Evolutionary conservation across 2,888 invertebrate genomes (phyloP).

Genomic region (Ferdinandea cuprea): DNA sequence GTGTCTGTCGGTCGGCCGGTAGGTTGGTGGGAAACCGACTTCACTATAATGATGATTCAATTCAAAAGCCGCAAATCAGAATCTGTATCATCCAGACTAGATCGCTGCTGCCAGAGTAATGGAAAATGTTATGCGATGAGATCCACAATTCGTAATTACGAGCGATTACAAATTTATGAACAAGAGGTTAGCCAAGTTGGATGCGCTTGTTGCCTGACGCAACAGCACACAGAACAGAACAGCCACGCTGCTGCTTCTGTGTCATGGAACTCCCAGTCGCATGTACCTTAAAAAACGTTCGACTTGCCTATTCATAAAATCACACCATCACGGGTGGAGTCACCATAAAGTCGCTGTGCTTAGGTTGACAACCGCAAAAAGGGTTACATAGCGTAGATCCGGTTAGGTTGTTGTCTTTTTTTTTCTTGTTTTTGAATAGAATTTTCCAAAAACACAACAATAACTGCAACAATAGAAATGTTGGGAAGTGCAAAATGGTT

Average conservation of each 20-base stretch:
- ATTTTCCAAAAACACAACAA: constrained; percentile 48
- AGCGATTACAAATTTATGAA: constrained; percentile 68
- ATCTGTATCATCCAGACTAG: constrained; percentile 53
- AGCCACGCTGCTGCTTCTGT: constrained; percentile 23
- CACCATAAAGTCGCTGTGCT: constrained; percentile 23
- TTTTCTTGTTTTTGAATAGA: constrained; percentile 37
- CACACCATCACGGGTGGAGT: constrained; percentile 57
- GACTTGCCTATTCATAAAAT: constrained; percentile 39
- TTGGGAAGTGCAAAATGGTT: constrained; percentile 70
- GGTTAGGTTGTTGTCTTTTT: constrained; percentile 40
- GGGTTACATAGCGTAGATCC: constrained; percentile 68
- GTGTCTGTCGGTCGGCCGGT: constrained; percentile 1
- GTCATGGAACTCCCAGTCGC: constrained; percentile 57
- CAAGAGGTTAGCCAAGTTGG: constrained; percentile 56
- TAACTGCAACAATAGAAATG: constrained; percentile 40
- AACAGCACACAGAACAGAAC: constrained; percentile 3
- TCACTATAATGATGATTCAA: constrained; percentile 45
- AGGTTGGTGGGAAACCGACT: constrained; percentile 11
- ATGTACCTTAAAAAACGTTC: constrained; percentile 36
- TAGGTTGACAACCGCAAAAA: constrained; percentile 72
- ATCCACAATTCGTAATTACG: constrained; percentile 38
- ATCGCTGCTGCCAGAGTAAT: constrained; percentile 28
- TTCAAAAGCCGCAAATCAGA: constrained; percentile 42
- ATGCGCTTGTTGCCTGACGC: constrained; percentile 42
- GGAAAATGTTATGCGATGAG: constrained; percentile 23